phyloP scores from a whole-genome alignment of 2,797 vertebrate species.

The Mus spretus region DNA sequence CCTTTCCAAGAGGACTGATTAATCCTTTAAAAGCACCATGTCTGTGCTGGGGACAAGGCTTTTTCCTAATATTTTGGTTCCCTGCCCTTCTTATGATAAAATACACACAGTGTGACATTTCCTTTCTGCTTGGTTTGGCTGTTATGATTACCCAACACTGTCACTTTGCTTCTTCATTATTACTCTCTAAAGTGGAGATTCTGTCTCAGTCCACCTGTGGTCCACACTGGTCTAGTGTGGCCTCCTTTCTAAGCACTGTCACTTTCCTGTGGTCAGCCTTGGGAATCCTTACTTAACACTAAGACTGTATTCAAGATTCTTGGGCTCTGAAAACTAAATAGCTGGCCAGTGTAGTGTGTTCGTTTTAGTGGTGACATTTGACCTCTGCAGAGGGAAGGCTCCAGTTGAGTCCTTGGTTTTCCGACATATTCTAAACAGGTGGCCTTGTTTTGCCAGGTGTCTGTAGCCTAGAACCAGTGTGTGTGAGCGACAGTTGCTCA shows the following conservation, averaged over 20 bases:
- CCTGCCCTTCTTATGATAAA: too few relatives aligned
- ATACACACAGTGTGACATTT: background rate
- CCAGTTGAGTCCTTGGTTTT: background rate
- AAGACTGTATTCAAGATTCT: background rate
- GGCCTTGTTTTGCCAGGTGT: background rate
- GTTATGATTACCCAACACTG: rapidly evolving
- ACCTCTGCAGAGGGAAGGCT: background rate
- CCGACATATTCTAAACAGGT: background rate
- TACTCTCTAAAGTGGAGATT: background rate
- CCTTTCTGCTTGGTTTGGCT: background rate
- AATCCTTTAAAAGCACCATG: background rate
- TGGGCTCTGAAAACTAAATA: background rate
- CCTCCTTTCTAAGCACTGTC: background rate
- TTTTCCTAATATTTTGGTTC: background rate
- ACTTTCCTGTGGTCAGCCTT: background rate
- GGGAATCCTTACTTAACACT: background rate
- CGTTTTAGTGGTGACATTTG: background rate
- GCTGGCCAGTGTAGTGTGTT: rapidly evolving
- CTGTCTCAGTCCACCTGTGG: background rate
- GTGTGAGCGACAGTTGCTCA: background rate
- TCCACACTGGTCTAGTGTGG: background rate
- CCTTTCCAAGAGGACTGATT: background rate
- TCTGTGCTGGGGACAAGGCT: background rate
- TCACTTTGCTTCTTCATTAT: background rate
- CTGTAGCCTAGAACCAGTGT: background rate